phyloP scores from a whole-genome alignment of 2,888 invertebrate species.

The Microctonus brassicae region DNA sequence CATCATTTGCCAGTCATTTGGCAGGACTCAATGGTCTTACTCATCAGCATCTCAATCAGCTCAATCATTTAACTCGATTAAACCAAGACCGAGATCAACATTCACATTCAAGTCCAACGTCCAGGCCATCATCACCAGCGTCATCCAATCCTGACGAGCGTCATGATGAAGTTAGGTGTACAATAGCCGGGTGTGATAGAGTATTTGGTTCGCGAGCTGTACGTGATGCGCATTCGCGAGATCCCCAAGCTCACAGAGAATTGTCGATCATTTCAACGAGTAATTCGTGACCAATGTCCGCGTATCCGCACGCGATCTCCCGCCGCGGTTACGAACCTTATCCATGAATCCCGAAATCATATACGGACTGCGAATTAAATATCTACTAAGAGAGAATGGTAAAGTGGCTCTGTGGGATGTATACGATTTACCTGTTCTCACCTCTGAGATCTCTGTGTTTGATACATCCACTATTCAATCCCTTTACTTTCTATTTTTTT shows the following conservation, averaged over 20 bases:
- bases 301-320: constrained; percentile 51
- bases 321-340: constrained; percentile 54
- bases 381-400: neutral
- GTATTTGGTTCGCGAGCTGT: constrained; percentile 84
- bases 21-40: constrained; percentile 68
- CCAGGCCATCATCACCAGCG: constrained; percentile 46
- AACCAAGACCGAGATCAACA: constrained; percentile 53
- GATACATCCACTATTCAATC: neutral
- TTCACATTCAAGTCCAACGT: constrained; percentile 8
- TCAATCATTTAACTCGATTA: constrained; percentile 59
- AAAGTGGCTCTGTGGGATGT: constrained; percentile 24
- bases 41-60: constrained; percentile 65
- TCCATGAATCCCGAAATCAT: constrained; percentile 43
- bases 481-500: neutral
- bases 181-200: constrained; percentile 82
- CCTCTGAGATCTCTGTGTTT: constrained; percentile 12
- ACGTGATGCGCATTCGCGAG: constrained; percentile 79
- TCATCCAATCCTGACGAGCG: constrained; percentile 48
- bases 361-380: constrained; percentile 25
- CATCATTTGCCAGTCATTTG: constrained; percentile 67
- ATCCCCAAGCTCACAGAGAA: constrained; percentile 66
- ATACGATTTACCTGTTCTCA: constrained; percentile 33
- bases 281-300: constrained; percentile 65
- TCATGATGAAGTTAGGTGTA: constrained; percentile 79
- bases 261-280: constrained; percentile 58